phyloP scores from a whole-genome alignment of 1,140 invertebrate genomes.

The Drosophila funebris region DNA sequence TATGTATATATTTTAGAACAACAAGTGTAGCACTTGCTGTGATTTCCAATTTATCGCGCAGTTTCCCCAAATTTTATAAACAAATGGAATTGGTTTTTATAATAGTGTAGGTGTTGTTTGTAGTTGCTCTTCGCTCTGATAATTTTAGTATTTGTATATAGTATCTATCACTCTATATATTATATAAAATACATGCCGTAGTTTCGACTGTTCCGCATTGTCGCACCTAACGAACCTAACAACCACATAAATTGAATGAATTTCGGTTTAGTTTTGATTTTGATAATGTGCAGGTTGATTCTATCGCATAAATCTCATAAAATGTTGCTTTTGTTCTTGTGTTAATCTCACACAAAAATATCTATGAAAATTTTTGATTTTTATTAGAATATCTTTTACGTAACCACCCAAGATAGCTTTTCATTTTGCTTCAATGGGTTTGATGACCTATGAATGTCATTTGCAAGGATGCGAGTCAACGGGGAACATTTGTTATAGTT shows the following conservation, averaged over 20 bases:
- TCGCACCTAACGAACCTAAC: constrained; percentile 48
- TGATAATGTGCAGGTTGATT: constrained; percentile 63
- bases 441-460: constrained; percentile 72
- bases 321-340: constrained; percentile 32
- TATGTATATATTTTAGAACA: not conserved
- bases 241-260: constrained; percentile 53
- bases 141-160: constrained; percentile 14
- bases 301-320: constrained; percentile 22
- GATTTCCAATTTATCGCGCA: constrained; percentile 10
- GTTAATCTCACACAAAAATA: constrained; percentile 28
- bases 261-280: constrained; percentile 26
- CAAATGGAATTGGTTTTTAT: constrained; percentile 24
- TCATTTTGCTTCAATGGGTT: constrained; percentile 22
- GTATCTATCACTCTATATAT: constrained; percentile 6
- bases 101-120: not conserved
- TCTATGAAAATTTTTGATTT: constrained; percentile 57
- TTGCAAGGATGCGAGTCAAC: constrained; percentile 43
- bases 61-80: constrained; percentile 32
- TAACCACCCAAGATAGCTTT: constrained; percentile 31
- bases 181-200: constrained; percentile 16
- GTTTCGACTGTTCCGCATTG: constrained; percentile 66
- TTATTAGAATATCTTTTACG: constrained; percentile 49
- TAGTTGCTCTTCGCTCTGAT: constrained; percentile 11
- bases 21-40: constrained; percentile 7
- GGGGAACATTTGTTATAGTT: constrained; percentile 42